Evolutionary conservation across 2,113 vertebrate genomes (phyloP), one percentile per base, ranked within the genome.

Genomic region (Tachysurus fulvidraco): DNA sequence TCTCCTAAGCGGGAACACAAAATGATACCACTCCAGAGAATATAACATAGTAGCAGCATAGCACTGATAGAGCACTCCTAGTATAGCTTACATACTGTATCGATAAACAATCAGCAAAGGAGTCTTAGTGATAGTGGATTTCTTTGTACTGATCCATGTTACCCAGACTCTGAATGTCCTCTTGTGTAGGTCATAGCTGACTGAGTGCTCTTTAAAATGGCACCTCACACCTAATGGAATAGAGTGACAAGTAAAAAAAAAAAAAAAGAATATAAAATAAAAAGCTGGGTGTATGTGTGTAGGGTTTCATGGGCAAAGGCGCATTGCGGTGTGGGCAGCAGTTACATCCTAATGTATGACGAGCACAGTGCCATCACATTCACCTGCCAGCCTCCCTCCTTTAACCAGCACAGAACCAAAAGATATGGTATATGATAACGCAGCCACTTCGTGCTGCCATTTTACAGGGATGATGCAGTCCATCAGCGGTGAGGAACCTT

Each of bases 331-430:
- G 83, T 86, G 78, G 86, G 84, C 87, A 91, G 91, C 93, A 94
- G 93, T 94, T 92, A 89, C 93, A 93, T 86, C 91, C 92, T 95
- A 94, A 95, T 95, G 93, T 91, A 92, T 92, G 91, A 54, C 46
- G 14, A 84, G 81, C 55, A 84, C 74, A 30, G 44, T 84, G 65
- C 65, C 85, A 83, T 88, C 62, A 82, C 46, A 30, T 71, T 55
- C 46, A 50, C 41, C 59, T 64, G 55, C 30, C 82, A 85, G 82
- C 62, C 65, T 64, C 28, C 28, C 23, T 50, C 77, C 41, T 5
- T 88, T 81, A 81, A 44, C 55, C 55, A 81, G 11, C 17, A 50
- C 36, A 10, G 5, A 76, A 60, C 13, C 55, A 46, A 62, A 60
- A 44, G 12, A n/a, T 10, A 44, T 11, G 41, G 30, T 23, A 36